Evolutionary conservation across 92 coral and sea anemone genomes (phyloP).

Genomic region (Diadumene lineata): DNA sequence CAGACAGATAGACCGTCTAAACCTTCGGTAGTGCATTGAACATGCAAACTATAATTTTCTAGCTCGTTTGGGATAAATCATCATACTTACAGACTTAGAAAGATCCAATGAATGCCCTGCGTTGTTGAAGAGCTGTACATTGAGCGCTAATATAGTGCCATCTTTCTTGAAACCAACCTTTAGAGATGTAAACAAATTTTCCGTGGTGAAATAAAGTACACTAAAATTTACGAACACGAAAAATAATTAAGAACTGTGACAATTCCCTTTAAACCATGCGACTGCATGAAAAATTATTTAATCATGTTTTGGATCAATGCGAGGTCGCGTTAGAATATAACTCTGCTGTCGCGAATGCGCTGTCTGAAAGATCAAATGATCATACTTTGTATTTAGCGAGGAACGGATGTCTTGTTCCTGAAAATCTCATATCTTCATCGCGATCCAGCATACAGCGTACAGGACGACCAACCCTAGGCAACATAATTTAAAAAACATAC

Average conservation of each 20-base stretch:
- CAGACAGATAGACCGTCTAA: background rate
- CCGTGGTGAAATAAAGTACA: too few relatives aligned
- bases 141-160: constrained; percentile 75
- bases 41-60: too few relatives aligned
- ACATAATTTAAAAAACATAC: too few relatives aligned
- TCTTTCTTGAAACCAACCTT: constrained; percentile 77
- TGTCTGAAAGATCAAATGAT: background rate
- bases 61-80: too few relatives aligned
- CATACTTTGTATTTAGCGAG: constrained; percentile 76
- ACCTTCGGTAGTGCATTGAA: too few relatives aligned
- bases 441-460: constrained; percentile 93
- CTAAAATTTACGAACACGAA: too few relatives aligned
- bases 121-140: constrained; percentile 61
- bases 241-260: too few relatives aligned
- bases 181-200: too few relatives aligned
- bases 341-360: too few relatives aligned
- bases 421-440: constrained; percentile 82
- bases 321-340: too few relatives aligned
- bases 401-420: constrained; percentile 79
- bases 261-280: background rate
- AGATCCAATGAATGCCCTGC: constrained; percentile 71
- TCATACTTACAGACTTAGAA: constrained; percentile 58
- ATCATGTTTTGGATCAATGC: too few relatives aligned
- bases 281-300: constrained; percentile 1
- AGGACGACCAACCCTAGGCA: constrained; percentile 65